Evolutionary conservation across 2,888 invertebrate genomes (phyloP).

Genomic region (Orthonevra nobilis): DNA sequence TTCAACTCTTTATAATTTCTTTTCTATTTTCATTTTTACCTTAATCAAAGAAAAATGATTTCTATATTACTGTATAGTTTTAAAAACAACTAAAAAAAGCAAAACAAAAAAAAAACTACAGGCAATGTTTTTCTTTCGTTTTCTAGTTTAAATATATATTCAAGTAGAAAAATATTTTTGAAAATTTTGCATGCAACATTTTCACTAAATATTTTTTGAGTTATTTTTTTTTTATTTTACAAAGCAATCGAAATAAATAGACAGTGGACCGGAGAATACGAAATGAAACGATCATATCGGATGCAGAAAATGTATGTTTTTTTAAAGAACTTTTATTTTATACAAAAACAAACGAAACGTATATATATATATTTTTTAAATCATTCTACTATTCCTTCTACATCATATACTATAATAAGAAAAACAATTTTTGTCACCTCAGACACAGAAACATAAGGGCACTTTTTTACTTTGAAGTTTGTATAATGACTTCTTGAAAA

Average conservation of each 20-base stretch:
- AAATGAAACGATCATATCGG: conserved; percentile 63
- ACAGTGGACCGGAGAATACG: conserved; percentile 23
- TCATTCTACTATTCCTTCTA: conserved; percentile 47
- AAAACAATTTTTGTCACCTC: conserved; percentile 1
- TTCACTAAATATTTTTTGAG: conserved; percentile 3
- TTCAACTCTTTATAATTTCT: conserved; percentile 58
- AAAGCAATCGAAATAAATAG: neutral
- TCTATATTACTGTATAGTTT: conserved; percentile 15
- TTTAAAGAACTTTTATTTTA: conserved; percentile 42
- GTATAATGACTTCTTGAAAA: conserved; percentile 54
- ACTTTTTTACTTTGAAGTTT: conserved; percentile 61
- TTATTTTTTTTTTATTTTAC: too few relatives aligned
- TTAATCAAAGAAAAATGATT: conserved; percentile 2
- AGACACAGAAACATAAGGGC: conserved; percentile 11
- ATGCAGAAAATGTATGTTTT: conserved; percentile 27
- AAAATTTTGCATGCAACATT: neutral
- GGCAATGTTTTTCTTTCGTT: neutral
- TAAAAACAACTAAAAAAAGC: too few relatives aligned
- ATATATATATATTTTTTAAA: conserved; percentile 44
- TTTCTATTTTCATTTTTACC: conserved; percentile 22
- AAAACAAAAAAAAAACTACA: neutral
- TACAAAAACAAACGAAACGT: conserved; percentile 25
- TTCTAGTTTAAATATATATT: conserved; percentile 24
- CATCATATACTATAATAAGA: conserved; percentile 2
- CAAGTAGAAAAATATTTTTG: conserved; percentile 25